These are phyloP conservation scores for Choreutis nemorana DNA, from an alignment of 2,888 invertebrate genomes.

Conservation along the genomic window DNA sequence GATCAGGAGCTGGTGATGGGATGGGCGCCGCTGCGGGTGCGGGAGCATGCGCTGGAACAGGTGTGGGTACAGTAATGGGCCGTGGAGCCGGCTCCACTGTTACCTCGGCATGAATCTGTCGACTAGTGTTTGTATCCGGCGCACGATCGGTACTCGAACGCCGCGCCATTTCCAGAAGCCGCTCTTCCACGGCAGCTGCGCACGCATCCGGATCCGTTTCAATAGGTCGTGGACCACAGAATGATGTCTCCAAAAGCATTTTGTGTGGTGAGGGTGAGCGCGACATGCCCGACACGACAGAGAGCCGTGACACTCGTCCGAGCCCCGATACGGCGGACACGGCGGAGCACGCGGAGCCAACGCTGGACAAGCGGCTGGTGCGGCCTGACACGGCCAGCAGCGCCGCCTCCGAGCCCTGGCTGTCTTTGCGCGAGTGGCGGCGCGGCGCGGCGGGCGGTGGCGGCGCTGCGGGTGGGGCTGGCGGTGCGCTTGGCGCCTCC, in stretches of 20 bases:
- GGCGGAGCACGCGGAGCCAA: conserved; percentile 80
- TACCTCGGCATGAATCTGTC: conserved; percentile 43
- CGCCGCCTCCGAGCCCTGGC: conserved; percentile 80
- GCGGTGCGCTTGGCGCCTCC: conserved; percentile 28
- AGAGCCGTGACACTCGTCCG: conserved; percentile 43
- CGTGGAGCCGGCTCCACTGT: conserved; percentile 29
- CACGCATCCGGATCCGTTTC: conserved; percentile 58
- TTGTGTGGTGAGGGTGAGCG: conserved; percentile 90
- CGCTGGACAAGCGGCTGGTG: conserved; percentile 82
- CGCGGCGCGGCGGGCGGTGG: conserved; percentile 17
- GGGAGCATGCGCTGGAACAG: conserved; percentile 15
- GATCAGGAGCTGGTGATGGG: conserved; percentile 2
- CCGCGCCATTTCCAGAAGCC: conserved; percentile 42
- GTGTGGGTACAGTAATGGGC: conserved; percentile 7
- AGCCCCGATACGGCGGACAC: conserved; percentile 51
- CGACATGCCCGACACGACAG: conserved; percentile 62
- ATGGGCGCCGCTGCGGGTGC: conserved; percentile 8
- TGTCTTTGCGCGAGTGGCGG: conserved; percentile 72
- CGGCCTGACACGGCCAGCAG: conserved; percentile 79
- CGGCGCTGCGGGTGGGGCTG: conserved; percentile 6
- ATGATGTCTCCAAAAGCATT: conserved; percentile 89
- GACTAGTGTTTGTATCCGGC: conserved; percentile 9
- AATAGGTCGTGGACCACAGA: conserved; percentile 84
- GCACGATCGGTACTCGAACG: not conserved
- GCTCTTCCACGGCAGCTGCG: conserved; percentile 52